Evolutionary conservation across 2,113 vertebrate genomes (phyloP), one percentile per base, ranked within the genome.

Genomic region (Notiomystis cincta): DNA sequence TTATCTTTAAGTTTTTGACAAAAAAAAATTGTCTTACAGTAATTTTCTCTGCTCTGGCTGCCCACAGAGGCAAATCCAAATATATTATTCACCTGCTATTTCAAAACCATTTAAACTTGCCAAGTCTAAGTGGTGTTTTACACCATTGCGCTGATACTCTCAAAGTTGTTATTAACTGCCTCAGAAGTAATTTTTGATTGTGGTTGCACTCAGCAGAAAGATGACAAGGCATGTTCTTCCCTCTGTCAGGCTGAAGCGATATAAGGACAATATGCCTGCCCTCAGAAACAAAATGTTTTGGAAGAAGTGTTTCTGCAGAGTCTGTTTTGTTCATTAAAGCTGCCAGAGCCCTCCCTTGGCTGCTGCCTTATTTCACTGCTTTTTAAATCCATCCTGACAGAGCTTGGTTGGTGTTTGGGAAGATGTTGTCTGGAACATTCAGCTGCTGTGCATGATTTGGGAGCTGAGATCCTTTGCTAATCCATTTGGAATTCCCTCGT

Each of bases 1-100:
- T 83, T 96, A 84, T 94, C 91, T 94, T 91, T n/a, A 65, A 75
- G 44, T 70, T 96, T 97, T 96, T 94, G 80, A 69, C 66, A 76
- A 95, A 90, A 94, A 90, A 94, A 94, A 87, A 69, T 69, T 94
- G 72, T 96, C 78, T 96, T 95, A 75, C 86, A 77, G 79, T 95
- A 91, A 96, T 97, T 97, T 95, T 81, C 83, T 94, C 23, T 86
- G 65, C 87, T 95, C 66, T 86, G 57, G 86, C 97, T 97, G 92
- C 79, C 93, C 82, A 40, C 9, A 17, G 88, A 95, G 72, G 95
- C 76, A 88, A 87, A 95, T 83, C 61, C 33, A 33, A 87, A 94
- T 92, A 61, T 82, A 96, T 97, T 96, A 95, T 95, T 97, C 91
- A 94, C 94, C 91, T 93, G 82, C 90, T 97, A 86, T 95, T 97